Percentiles rank a stretch among this genome's conserved stretches.
Evolutionary conservation across 2,888 invertebrate genomes (phyloP).

Genomic region (Flabesymbios commensalis): DNA sequence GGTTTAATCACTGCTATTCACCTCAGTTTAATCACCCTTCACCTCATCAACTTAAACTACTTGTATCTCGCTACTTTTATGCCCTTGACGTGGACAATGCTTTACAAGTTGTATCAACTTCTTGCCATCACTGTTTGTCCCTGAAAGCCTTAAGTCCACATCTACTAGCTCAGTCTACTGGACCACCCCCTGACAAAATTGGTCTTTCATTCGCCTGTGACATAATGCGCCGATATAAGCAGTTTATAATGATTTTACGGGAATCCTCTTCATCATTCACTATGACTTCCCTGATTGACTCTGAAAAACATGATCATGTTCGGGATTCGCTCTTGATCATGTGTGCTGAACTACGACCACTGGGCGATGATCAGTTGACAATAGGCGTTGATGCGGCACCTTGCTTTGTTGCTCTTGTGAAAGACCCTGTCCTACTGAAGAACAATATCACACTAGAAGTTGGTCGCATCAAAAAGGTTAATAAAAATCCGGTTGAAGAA

Average conservation of each 20-base stretch:
- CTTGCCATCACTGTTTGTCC: conserved; percentile 1
- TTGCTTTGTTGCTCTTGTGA: neutral
- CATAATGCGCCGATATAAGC: neutral
- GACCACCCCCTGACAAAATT: neutral
- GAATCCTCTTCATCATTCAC: neutral
- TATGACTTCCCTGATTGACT: neutral
- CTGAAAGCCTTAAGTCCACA: neutral
- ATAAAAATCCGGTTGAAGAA: conserved; percentile 3
- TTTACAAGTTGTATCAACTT: neutral
- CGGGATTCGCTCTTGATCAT: neutral
- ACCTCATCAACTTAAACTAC: neutral
- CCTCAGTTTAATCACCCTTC: conserved; percentile 5
- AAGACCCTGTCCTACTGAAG: neutral
- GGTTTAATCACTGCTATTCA: conserved; percentile 6
- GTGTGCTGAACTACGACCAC: neutral
- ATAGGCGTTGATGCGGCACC: conserved; percentile 11
- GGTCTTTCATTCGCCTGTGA: conserved; percentile 1
- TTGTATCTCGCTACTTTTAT: neutral
- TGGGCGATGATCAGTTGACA: neutral
- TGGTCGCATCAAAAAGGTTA: conserved; percentile 2
- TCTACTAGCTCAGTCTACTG: neutral
- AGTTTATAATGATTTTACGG: neutral
- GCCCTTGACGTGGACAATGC: neutral
- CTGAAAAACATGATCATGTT: neutral
- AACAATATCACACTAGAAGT: neutral